Base-by-base conservation (phyloP, 2,113 vertebrate species). In the Lanius collurio region DNA sequence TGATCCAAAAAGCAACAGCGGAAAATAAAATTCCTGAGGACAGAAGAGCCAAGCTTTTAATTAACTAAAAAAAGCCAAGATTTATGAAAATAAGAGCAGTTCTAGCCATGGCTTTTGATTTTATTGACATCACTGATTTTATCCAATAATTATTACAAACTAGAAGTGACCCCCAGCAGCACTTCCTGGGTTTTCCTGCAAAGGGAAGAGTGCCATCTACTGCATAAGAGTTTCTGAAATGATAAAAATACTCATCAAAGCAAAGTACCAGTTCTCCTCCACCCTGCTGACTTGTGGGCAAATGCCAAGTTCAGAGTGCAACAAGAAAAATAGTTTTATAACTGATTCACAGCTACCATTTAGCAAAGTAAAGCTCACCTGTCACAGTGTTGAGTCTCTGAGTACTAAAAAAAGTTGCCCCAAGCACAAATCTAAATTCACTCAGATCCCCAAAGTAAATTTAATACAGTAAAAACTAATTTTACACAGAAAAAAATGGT, bases 131-230 rank as follows among this genome's bases (percentile, higher is more conserved):
- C 4, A 53, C 15, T 0, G 1, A 47, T 27, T 89, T 76, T 62
- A 68, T 41, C 47, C 26, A 62, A 31, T 42, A 18, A 31, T 10
- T 23, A 59, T 37, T 56, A 74, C 13, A 77, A 78, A 86, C 37
- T 30, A 37, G 8, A 74, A 90, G 44, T 33, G 55, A 90, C 27
- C 47, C 30, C 27, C 42, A 59, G 64, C 28, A 83, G 22, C n/a
- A 83, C 35, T 93, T 77, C 10, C 14, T 83, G 6, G 7, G 47
- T 65, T 88, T 73, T 67, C 85, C 89, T 41, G 23, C 82, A 59
- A 89, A 95, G 92, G 55, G 31, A 96, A 97, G 92, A 95, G 55
- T 96, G 95, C 95, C 95, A 96, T 80, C 96, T 96, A 93, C 94
- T 92, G 95, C 81, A 64, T 83, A 83, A 67, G 35, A 78, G 33